Evolutionary conservation across 2,888 invertebrate genomes (phyloP), one percentile per base, ranked within the genome.

Genomic region (Tipula lateralis): DNA sequence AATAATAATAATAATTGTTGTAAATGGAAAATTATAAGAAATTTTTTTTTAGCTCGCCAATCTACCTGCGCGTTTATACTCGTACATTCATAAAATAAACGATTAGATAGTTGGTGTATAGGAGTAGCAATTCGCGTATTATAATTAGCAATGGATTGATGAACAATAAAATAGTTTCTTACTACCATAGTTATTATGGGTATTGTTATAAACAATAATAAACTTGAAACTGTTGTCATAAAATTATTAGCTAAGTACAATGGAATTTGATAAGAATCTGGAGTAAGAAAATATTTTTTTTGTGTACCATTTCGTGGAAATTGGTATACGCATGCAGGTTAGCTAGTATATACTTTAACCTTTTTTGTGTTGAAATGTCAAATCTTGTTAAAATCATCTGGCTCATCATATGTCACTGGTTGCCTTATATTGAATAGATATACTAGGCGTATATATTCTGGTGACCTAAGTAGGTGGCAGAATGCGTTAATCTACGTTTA

Each of bases 141-240:
- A 66, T 66, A 66, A 66, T 66, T 66, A 66, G 66, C 66, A 66
- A 66, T 66, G 66, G 66, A 66, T 66, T 66, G 66, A 66, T 66
- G 66, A 66, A 66, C 66, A 66, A 66, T 66, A 66, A 66, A 66
- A 66, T 66, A 19, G 66, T 24, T 66, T 50, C 16, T 24, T 66
- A 12, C 19, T 66, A 24, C 66, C 24, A 66, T 66, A 66, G 66
- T 66, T 66, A 66, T 66, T 66, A 66, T 66, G 66, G 19, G 66
- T 24, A 66, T 66, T 66, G 66, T 66, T 66, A 9, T 66, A 24
- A 66, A 66, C 66, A 66, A 66, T 66, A 66, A 66, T 66, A 66
- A 66, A 66, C 66, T 66, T 66, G 66, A 66, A 66, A 66, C 24
- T 66, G 24, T 66, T 66, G 66, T 66, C 66, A 66, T 66, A 66